These are phyloP conservation scores for Leucoma salicis DNA, from an alignment of 2,888 invertebrate genomes.

Conservation along the genomic window DNA sequence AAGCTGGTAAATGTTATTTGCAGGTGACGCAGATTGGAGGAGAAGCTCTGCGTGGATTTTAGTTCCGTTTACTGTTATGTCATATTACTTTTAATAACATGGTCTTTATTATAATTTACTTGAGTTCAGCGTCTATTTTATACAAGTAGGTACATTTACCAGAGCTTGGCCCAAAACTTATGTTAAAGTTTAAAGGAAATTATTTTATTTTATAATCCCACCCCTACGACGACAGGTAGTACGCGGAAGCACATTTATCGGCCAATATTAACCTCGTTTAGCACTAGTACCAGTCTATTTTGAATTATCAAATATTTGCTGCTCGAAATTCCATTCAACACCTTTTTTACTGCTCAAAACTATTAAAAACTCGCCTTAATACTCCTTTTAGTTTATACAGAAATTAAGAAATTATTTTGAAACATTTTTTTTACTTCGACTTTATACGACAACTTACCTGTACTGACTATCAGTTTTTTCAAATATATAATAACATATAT, in stretches of 20 bases:
- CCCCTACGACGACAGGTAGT: conserved; percentile 1
- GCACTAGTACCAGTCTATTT: neutral
- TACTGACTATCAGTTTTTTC: too few relatives aligned
- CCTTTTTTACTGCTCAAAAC: too few relatives aligned
- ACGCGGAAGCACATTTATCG: neutral
- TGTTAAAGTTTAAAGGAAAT: conserved; percentile 24
- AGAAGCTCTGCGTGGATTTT: conserved; percentile 54
- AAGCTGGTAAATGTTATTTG: conserved; percentile 26
- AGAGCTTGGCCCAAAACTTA: conserved; percentile 29
- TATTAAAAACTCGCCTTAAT: too few relatives aligned
- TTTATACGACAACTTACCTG: too few relatives aligned
- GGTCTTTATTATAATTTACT: conserved; percentile 18
- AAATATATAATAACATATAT: too few relatives aligned
- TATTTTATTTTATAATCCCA: conserved; percentile 13
- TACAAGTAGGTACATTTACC: conserved; percentile 15
- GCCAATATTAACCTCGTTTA: conserved; percentile 5
- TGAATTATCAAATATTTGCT: too few relatives aligned
- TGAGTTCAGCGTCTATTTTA: conserved; percentile 22
- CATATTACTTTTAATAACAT: conserved; percentile 40
- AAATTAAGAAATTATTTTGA: too few relatives aligned
- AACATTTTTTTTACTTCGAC: too few relatives aligned
- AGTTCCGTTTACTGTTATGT: conserved; percentile 40
- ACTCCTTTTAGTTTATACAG: too few relatives aligned
- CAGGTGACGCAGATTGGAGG: conserved; percentile 66
- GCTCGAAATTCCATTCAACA: too few relatives aligned